Evolutionary conservation across 2,113 vertebrate species (phyloP).

Genomic region (Ursus arctos): DNA sequence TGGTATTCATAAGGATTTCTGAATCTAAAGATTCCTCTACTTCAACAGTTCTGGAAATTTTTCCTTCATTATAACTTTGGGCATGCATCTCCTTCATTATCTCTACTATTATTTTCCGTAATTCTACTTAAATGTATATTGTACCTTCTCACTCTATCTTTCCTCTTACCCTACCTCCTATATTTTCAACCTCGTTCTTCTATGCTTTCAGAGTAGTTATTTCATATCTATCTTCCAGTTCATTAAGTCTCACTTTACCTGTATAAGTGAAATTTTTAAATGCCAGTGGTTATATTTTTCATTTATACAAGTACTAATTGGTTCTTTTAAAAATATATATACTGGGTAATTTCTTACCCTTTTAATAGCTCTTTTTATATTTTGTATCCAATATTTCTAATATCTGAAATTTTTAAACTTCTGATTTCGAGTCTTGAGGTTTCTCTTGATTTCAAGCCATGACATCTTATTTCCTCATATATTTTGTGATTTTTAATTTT

Average conservation of each 20-base stretch:
- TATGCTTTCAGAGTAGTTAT: not conserved
- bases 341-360: not conserved
- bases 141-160: not conserved
- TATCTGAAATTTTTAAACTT: slow-evolving; percentile 8
- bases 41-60: not conserved
- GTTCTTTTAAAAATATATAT: not conserved
- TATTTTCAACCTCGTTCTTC: slow-evolving; percentile 1
- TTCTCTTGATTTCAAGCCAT: slow-evolving; percentile 10
- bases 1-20: slow-evolving; percentile 2
- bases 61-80: not conserved
- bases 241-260: slow-evolving; percentile 11
- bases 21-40: not conserved
- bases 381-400: not conserved
- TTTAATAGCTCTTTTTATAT: slow-evolving; percentile 3
- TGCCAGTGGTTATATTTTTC: slow-evolving; percentile 22
- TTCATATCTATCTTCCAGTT: slow-evolving; percentile 25
- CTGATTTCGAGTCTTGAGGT: not conserved
- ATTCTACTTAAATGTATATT: not conserved
- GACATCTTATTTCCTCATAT: slow-evolving; percentile 35
- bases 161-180: not conserved
- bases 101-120: not conserved
- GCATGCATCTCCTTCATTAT: not conserved
- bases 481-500: slow-evolving; percentile 50
- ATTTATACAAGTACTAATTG: not conserved
- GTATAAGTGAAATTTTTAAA: slow-evolving; percentile 29